These are phyloP conservation scores for Perodicticus potto DNA, from an alignment of 2,797 vertebrate genomes.

Conservation along the genomic window DNA sequence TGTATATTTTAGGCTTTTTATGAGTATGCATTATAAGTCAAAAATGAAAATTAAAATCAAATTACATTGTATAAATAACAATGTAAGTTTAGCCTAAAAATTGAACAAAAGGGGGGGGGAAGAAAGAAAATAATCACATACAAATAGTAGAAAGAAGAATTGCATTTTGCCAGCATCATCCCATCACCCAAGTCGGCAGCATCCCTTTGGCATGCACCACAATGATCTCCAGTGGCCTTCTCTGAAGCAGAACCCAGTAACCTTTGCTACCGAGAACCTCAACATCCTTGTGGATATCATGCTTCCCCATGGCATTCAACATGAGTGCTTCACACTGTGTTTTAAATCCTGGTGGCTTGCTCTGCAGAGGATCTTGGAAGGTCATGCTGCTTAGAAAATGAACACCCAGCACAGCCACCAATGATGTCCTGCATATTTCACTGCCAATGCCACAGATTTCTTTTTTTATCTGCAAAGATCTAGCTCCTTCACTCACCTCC, in stretches of 20 bases:
- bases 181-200: not conserved
- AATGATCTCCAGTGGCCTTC: not conserved
- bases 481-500: not conserved
- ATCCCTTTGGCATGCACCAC: not conserved
- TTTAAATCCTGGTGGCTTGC: not conserved
- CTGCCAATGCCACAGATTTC: not conserved
- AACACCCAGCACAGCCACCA: not conserved
- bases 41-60: constrained; percentile 28
- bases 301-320: not conserved
- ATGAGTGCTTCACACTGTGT: not conserved
- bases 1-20: not conserved
- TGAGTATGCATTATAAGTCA: not conserved
- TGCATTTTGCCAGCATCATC: not conserved
- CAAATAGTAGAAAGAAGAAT: not conserved
- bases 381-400: not conserved
- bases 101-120: not conserved
- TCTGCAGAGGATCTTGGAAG: not conserved
- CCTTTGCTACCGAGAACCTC: not conserved
- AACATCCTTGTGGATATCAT: not conserved
- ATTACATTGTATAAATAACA: constrained; percentile 22
- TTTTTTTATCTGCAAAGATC: not conserved
- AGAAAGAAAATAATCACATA: not conserved
- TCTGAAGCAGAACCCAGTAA: not conserved
- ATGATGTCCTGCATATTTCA: not conserved
- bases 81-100: not conserved